Evolutionary conservation across 2,888 invertebrate genomes (phyloP), one percentile per base, ranked within the genome.

Genomic region (Polydrusus pterygomalis): DNA sequence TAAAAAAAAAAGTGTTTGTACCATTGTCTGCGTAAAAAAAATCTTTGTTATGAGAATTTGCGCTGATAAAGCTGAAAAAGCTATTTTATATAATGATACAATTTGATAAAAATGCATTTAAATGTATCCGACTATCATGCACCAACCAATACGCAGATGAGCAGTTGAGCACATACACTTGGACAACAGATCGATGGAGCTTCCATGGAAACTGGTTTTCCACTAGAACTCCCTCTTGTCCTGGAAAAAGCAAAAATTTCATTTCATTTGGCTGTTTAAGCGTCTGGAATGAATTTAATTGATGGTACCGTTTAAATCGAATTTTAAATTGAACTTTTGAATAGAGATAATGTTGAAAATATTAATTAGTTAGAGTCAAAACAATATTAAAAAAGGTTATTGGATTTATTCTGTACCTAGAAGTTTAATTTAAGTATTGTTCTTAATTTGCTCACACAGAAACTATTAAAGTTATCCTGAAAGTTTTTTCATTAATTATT

Each of bases 141-240:
- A 17, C 58, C 58, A n/a, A n/a, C n/a, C n/a, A n/a, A n/a, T 60
- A 38, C 58, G 58, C 58, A 60, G 38, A 60, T 60, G 58, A 18
- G 58, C 38, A 40, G 38, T 38, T 60, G 58, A 18, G 18, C 38
- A 38, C 38, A 38, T 17, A 15, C 38, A 60, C 17, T 38, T 30
- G 15, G 49, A 15, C 58, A 49, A 18, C 43, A 47, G 68, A 76
- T 76, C 71, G 76, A 72, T 76, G 18, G 47, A 74, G 76, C 75
- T 47, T 25, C 76, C 76, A 76, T 76, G 72, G 76, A 68, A 76
- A 76, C 76, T 67, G 65, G 68, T 72, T 76, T 76, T 76, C 76
- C 76, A 72, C 63, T 72, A 68, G 72, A 63, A 54, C 38, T 43
- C 70, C 49, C 71, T 67, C 62, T 30, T 38, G n/a, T n/a, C 18